Conservation (phyloP, 2,888 invertebrate species). For the Ormyrus pomaceus region DNA sequence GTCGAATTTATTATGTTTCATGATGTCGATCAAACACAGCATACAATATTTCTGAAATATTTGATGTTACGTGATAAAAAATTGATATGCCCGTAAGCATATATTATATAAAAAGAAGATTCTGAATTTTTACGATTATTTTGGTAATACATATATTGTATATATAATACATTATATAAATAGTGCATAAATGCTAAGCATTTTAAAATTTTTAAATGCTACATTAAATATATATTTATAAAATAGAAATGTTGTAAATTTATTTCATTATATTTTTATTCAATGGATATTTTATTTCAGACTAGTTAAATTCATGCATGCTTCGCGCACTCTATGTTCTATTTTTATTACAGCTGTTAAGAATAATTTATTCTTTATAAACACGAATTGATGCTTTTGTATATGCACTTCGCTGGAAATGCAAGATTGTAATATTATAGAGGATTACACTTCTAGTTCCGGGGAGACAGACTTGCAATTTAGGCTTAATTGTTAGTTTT, state of each 20-base stretch:
- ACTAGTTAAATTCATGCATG: too few relatives aligned
- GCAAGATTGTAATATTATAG: too few relatives aligned
- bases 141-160: conserved; percentile 21
- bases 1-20: conserved; percentile 20
- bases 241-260: background rate
- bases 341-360: too few relatives aligned
- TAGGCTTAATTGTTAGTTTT: too few relatives aligned
- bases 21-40: background rate
- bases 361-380: too few relatives aligned
- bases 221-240: conserved; percentile 36
- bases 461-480: too few relatives aligned
- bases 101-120: conserved; percentile 6
- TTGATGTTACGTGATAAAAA: background rate
- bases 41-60: too few relatives aligned
- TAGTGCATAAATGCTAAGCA: conserved; percentile 1
- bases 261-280: background rate
- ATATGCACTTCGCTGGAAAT: too few relatives aligned
- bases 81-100: background rate
- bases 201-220: conserved; percentile 18
- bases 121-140: conserved; percentile 23
- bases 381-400: too few relatives aligned
- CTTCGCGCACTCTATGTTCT: too few relatives aligned
- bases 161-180: conserved; percentile 12
- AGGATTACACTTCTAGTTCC: too few relatives aligned
- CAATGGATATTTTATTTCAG: background rate